Evolutionary conservation across 2,888 invertebrate species (phyloP), one percentile per base, ranked within the genome.

Genomic region (Himalopsyche anomala): DNA sequence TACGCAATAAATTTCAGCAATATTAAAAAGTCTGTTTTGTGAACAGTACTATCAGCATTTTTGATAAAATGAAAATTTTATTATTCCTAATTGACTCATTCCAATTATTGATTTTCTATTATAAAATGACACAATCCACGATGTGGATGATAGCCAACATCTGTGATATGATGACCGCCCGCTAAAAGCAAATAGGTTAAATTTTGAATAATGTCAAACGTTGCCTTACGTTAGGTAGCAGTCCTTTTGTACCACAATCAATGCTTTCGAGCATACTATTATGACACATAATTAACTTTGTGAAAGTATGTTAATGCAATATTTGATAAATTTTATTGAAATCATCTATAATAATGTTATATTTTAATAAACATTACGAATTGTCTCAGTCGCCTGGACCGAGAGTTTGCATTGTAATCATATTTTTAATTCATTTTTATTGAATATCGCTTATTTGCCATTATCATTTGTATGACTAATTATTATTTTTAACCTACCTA

Each of bases 1-100:
- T 87, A 93, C 93, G 6, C 62, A 94, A 91, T 89, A 91, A 88
- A 89, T 45, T 83, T 11, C 81, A 40, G n/a, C 69, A n/a, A 19
- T 19, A 28, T 28, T 51, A 15, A 51, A 51, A 51, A n/a, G 51
- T 28, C 51, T 36, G 45, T 11, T 45, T 80, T n/a, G 11, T 38
- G 28, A 80, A n/a, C 42, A 55, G 38, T 80, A 40, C 15, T 80
- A 28, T 28, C 80, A 81, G 28, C 12, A 79, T 45, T 45, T 83
- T 36, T n/a, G 38, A 82, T 28, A 55, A 54, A 83, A 83, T 62
- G 62, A 62, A 62, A 62, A 62, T 62, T 62, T 62, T 62, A 62
- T 62, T 84, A 86, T 86, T 88, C 87, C 87, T 84, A 79, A 69
- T 81, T 85, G 54, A 84, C 83, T 84, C 85, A 88, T 87, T 88